Base-by-base conservation (phyloP, 2,888 invertebrate genomes). In the Calameuta pallipes region DNA sequence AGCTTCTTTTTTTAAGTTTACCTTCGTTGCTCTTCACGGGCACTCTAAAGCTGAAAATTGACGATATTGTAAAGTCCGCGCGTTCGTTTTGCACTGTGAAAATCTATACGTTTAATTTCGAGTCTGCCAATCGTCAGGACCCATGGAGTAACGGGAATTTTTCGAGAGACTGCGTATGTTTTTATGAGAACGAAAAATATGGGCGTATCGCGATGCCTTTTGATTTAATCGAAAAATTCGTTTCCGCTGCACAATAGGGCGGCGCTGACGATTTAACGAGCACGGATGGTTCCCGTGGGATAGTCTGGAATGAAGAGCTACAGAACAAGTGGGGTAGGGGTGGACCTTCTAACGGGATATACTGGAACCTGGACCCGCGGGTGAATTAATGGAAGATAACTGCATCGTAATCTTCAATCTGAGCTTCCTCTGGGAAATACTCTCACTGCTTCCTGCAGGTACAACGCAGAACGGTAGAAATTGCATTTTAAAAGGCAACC, bases 341-440 rank as follows among this genome's bases (percentile, higher is more conserved):
- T 70, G 33, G 31, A 71, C 11, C 3, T 9, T 15, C 13, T 71
- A 71, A 71, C 56, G 23, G 56, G 71, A 71, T 33, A 34, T 31
- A 31, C 31, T 33, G 71, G 71, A 34, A 31, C 13, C 15, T 71
- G 71, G 31, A 31, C 33, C 9, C 71, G 71, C 71, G 31, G 74
- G 36, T 76, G 83, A 82, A 86, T 85, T 87, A 85, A 86, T 86
- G 81, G 80, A 84, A 81, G 85, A 87, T 86, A 88, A 87, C 84
- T 83, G 83, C 84, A 85, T 85, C 84, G 83, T 87, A 86, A 87
- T 87, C 84, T 85, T 82, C 83, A 83, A 87, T 85, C 84, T 80
- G 80, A 77, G 82, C 78, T 80, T 80, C 85, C 86, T 84, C 75
- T 56, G 84, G 85, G 86, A 86, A 87, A 86, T 85, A 83, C 81